Base-by-base conservation (phyloP, 2,888 invertebrate species). In the Zelleria hepariella region DNA sequence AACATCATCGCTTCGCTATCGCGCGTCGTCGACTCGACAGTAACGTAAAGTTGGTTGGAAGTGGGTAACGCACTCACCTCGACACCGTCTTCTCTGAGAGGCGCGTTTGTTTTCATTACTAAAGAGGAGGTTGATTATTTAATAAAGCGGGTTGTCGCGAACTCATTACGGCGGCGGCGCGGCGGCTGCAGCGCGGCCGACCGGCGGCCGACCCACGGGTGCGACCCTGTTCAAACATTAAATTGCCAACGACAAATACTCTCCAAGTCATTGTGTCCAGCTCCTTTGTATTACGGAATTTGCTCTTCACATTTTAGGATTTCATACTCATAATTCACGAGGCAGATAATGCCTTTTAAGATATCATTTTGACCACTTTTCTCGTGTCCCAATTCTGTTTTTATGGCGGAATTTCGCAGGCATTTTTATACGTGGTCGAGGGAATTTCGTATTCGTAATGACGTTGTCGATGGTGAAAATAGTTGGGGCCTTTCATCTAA, bases 191-290 rank as follows among this genome's bases (percentile, higher is more conserved):
- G n/a, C n/a, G n/a, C n/a, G n/a, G n/a, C n/a, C n/a, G n/a, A n/a
- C n/a, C 32, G 6, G 10, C 10, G 32, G 0, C 48, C 48, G n/a
- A 2, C 18, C 24, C 52, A 8, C 23, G 21, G 51, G 51, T 20
- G 24, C 53, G 53, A 53, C 53, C 53, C 53, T 53, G 25, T 53
- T 53, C 53, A 53, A 53, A 53, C 53, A 53, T 6, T 53, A 53
- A 53, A 25, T 53, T 53, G 53, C 21, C 25, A 53, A 25, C 53
- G 53, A 53, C 53, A 53, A 53, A 53, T 53, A 53, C 53, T n/a
- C 49, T 21, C 49, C n/a, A 25, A 53, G 25, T 53, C 53, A 53
- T 53, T 53, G 23, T 25, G 24, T 20, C 25, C 6, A 24, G 21
- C 21, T 23, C n/a, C 53, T 53, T 53, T 53, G 25, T 53, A n/a